Percentiles rank a stretch among this genome's conserved stretches.
Conservation (phyloP, 2,797 vertebrate genomes). For the Borostomias antarcticus region DNA sequence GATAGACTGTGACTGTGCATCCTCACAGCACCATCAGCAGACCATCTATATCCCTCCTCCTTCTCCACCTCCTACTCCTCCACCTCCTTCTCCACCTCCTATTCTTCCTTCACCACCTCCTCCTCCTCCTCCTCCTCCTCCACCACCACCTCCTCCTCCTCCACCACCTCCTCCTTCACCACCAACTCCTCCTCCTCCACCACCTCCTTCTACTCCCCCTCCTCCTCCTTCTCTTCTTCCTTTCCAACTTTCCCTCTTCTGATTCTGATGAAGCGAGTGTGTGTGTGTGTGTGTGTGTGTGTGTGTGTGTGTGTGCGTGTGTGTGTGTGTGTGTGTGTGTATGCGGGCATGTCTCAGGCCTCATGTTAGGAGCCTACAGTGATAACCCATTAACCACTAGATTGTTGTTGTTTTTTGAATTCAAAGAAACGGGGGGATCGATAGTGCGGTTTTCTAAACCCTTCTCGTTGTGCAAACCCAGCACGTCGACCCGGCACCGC, state of each 20-base stretch:
- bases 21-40: not conserved
- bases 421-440: conserved; percentile 40
- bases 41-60: not conserved
- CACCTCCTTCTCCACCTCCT: conserved; percentile 9
- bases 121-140: conserved; percentile 14
- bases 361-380: conserved; percentile 46
- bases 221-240: conserved; percentile 7
- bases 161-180: too few relatives aligned
- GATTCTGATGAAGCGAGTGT: conserved; percentile 31
- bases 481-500: conserved; percentile 39
- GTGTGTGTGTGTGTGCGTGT: not conserved
- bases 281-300: conserved; percentile 6
- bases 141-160: not conserved
- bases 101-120: not conserved
- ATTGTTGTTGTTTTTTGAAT: conserved; percentile 44
- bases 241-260: conserved; percentile 35
- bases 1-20: too few relatives aligned
- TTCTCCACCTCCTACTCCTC: conserved; percentile 14
- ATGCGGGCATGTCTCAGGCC: conserved; percentile 22
- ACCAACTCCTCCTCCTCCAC: too few relatives aligned
- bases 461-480: conserved; percentile 36
- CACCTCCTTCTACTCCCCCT: conserved; percentile 5
- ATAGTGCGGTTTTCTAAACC: conserved; percentile 37
- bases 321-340: conserved; percentile 22
- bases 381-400: conserved; percentile 53